phyloP scores from a whole-genome alignment of 2,113 vertebrate genomes.

The Gobius niger region DNA sequence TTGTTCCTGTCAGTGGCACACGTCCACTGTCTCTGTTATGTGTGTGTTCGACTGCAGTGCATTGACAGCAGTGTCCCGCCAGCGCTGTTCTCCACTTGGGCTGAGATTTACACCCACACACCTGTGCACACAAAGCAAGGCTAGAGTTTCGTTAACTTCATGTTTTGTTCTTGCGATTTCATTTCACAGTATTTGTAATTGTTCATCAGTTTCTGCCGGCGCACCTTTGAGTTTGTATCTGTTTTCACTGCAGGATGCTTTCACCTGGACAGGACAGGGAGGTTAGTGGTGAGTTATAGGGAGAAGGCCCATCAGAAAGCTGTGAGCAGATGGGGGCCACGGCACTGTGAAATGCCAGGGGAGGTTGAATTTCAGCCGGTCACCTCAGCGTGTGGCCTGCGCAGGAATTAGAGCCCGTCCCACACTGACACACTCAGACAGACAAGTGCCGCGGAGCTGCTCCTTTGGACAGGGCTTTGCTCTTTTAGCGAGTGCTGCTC shows the following conservation, averaged over 20 bases:
- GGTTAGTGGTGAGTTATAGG: constrained; percentile 39
- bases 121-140: constrained; percentile 34
- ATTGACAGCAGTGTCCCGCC: constrained; percentile 53
- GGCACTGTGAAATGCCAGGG: constrained; percentile 71
- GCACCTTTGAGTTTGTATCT: constrained; percentile 7
- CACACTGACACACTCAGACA: constrained; percentile 36
- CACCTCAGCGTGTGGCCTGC: constrained; percentile 75
- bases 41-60: constrained; percentile 45
- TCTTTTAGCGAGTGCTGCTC: constrained; percentile 59
- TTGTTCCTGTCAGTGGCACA: constrained; percentile 74
- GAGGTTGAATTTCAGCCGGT: constrained; percentile 75
- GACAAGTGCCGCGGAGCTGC: constrained; percentile 50
- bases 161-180: constrained; percentile 32
- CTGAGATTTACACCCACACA: constrained; percentile 19
- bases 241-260: constrained; percentile 19
- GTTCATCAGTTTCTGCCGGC: constrained; percentile 27
- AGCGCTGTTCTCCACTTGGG: constrained; percentile 52
- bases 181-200: constrained; percentile 1
- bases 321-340: constrained; percentile 47
- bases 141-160: constrained; percentile 17
- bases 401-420: constrained; percentile 63
- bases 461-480: constrained; percentile 59
- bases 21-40: constrained; percentile 37
- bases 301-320: constrained; percentile 50
- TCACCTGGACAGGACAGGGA: constrained; percentile 45